Evolutionary conservation across 2,888 invertebrate species (phyloP).

Genomic region (Stenodera caucasica): DNA sequence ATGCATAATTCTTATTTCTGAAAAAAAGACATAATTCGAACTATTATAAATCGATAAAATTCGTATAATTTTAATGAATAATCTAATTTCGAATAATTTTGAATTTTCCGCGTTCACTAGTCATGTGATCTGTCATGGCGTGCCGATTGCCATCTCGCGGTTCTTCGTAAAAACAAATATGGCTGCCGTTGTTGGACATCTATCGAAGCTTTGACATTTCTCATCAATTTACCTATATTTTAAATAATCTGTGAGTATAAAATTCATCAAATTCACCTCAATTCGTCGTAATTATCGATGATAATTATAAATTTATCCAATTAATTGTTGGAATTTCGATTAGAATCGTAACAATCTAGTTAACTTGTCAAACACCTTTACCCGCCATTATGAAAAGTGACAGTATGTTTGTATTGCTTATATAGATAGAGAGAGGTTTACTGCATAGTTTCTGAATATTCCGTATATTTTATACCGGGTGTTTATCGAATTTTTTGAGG

Average conservation of each 20-base stretch:
- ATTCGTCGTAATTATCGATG: not conserved
- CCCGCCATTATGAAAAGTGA: slow-evolving; percentile 21
- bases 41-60: too few relatives aligned
- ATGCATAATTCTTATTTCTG: too few relatives aligned
- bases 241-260: too few relatives aligned
- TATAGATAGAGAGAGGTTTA: not conserved
- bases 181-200: slow-evolving; percentile 19
- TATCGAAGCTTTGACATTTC: slow-evolving; percentile 21
- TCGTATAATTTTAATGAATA: too few relatives aligned
- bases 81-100: slow-evolving; percentile 10
- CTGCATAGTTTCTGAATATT: not conserved
- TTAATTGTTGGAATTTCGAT: not conserved
- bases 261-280: not conserved
- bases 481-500: not conserved
- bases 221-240: slow-evolving; percentile 10
- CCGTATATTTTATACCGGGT: slow-evolving; percentile 8
- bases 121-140: slow-evolving; percentile 18
- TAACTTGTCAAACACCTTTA: slow-evolving; percentile 23
- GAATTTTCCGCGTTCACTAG: slow-evolving; percentile 18
- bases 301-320: not conserved
- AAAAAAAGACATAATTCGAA: too few relatives aligned
- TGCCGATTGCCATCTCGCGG: slow-evolving; percentile 20
- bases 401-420: not conserved
- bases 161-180: slow-evolving; percentile 20
- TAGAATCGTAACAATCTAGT: not conserved